Conservation (phyloP, 2,888 invertebrate species). For the Dasypolia templi region DNA sequence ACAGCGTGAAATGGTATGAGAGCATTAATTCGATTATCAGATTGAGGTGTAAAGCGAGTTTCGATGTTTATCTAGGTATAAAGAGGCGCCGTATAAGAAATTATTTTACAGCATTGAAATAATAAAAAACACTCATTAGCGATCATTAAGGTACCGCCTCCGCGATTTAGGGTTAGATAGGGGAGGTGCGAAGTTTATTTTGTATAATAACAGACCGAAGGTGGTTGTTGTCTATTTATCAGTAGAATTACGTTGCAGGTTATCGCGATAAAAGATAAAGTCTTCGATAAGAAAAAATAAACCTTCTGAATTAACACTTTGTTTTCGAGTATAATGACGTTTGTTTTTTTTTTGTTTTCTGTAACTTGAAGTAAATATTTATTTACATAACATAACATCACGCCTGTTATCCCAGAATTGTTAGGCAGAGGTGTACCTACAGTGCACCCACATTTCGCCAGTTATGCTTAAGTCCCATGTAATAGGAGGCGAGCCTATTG, state of each 20-base stretch:
- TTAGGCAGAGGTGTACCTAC: no score
- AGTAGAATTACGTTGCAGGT: slow-evolving; percentile 52
- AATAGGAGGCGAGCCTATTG: no score
- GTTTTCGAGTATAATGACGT: slow-evolving; percentile 35
- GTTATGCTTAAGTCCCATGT: no score
- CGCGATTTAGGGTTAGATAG: slow-evolving; percentile 87
- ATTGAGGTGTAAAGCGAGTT: slow-evolving; percentile 90
- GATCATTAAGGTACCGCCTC: slow-evolving; percentile 88
- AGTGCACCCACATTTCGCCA: no score
- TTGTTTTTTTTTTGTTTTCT: slow-evolving; percentile 13
- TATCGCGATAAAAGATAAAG: slow-evolving; percentile 49
- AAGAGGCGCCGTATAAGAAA: slow-evolving; percentile 89
- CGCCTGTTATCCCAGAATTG: no score
- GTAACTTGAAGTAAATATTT: no score
- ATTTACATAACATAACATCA: no score
- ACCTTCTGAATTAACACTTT: slow-evolving; percentile 50
- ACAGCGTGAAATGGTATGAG: slow-evolving; percentile 89
- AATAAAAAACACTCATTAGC: slow-evolving; percentile 90
- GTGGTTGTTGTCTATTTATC: slow-evolving; percentile 77
- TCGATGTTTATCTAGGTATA: slow-evolving; percentile 90
- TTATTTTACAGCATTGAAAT: slow-evolving; percentile 90
- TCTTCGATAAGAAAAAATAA: slow-evolving; percentile 35
- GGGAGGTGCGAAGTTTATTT: slow-evolving; percentile 84
- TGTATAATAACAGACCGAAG: slow-evolving; percentile 81
- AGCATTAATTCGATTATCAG: slow-evolving; percentile 90